phyloP scores from a whole-genome alignment of 2,888 invertebrate genomes.

The Tricholauxania praeusta region DNA sequence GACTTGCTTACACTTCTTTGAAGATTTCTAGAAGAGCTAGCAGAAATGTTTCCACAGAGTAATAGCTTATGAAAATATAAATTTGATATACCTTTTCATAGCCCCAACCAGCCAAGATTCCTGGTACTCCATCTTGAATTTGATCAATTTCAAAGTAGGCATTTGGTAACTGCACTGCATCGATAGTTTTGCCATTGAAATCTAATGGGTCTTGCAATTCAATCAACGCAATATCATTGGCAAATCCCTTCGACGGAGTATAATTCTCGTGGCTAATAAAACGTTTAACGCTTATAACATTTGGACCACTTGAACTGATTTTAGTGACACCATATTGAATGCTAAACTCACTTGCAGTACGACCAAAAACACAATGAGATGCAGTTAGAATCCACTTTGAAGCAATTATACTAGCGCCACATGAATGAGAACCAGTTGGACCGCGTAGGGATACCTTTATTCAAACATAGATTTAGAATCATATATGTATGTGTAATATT shows the following conservation, averaged over 20 bases:
- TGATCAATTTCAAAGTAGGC: constrained; percentile 54
- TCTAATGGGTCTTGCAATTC: constrained; percentile 55
- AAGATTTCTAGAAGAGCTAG: not conserved
- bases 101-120: constrained; percentile 63
- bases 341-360: constrained; percentile 39
- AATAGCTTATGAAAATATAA: not conserved
- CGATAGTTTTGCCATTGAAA: constrained; percentile 54
- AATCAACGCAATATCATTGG: constrained; percentile 68
- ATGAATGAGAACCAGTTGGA: constrained; percentile 54
- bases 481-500: not conserved
- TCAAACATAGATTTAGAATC: not conserved
- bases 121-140: constrained; percentile 48
- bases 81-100: constrained; percentile 53
- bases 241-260: constrained; percentile 50
- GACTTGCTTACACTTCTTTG: not conserved
- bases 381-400: constrained; percentile 57
- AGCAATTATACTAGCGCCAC: constrained; percentile 57
- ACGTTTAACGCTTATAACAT: constrained; percentile 53
- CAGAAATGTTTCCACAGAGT: too few relatives aligned
- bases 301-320: constrained; percentile 50
- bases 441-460: constrained; percentile 54
- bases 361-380: constrained; percentile 57
- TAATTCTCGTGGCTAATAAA: constrained; percentile 64
- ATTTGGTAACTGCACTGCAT: constrained; percentile 57
- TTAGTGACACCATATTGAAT: constrained; percentile 57